Evolutionary conservation across 2,888 invertebrate species (phyloP), one percentile per base, ranked within the genome.

Genomic region (Andrena fulva): DNA sequence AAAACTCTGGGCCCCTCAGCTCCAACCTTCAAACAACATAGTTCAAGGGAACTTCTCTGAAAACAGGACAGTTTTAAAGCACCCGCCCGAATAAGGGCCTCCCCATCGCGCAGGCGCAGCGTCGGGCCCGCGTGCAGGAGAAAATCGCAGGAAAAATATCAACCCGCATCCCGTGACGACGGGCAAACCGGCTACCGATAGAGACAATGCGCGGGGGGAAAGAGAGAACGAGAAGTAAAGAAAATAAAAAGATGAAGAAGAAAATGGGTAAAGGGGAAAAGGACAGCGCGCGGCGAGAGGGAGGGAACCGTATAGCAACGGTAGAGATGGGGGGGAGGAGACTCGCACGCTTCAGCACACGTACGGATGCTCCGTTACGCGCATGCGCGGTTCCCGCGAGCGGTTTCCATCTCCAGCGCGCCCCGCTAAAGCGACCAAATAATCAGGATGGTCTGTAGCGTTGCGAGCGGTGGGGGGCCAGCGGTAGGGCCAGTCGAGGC

Each of bases 361-460:
- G 82, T 79, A 86, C 76, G 31, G 42, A 85, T 80, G 70, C 86
- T 85, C 89, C 89, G 90, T 90, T 90, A 90, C 75, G 87, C 90
- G 89, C 90, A 88, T 88, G 90, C 89, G 90, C 87, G 20, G 52
- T 54, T 10, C 33, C 64, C 10, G 27, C 33, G 52, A 82, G 79
- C 79, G 72, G 80, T 87, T 84, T 80, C 87, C 89, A 81, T 80
- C 85, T 80, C 80, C 66, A 70, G 35, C 54, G 12, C 52, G 42
- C 8, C 62, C 52, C 59, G 67, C 69, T 74, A 82, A 85, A 82
- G 77, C 80, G 79, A 86, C 76, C 82, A 82, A 87, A 84, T 80
- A 87, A 84, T 84, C 84, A 66, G 87, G 84, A 86, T 77, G 85
- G 85, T 54, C 71, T 71, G 79, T 76, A 73, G 59, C 54, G n/a